Evolutionary conservation across 2,797 vertebrate genomes (phyloP).

Genomic region (Rhinoraja longicauda): DNA sequence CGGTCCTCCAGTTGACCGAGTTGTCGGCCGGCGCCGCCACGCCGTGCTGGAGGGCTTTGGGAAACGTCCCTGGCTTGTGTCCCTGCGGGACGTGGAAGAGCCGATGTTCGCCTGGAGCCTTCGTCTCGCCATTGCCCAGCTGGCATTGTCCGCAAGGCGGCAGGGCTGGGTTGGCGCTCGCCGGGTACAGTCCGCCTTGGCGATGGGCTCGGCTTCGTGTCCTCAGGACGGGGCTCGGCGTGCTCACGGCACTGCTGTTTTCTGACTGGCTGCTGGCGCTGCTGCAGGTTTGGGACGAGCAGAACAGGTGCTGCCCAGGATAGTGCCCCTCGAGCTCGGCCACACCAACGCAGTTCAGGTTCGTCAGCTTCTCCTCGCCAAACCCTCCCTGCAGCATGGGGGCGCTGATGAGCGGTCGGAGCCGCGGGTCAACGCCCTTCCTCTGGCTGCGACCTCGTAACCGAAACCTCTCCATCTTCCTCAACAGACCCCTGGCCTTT

Average conservation of each 20-base stretch:
- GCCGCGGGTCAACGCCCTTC: constrained; percentile 46
- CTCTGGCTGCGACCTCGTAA: constrained; percentile 54
- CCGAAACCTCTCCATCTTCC: constrained; percentile 75
- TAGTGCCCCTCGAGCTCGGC: constrained; percentile 51
- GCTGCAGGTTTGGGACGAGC: constrained; percentile 53
- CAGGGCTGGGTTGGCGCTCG: constrained; percentile 46
- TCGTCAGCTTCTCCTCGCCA: constrained; percentile 58
- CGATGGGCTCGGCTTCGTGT: constrained; percentile 55
- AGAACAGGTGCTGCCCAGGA: constrained; percentile 48
- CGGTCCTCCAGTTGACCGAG: constrained; percentile 74
- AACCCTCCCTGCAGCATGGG: constrained; percentile 64
- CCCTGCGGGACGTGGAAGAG: constrained; percentile 70
- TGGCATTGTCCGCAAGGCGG: constrained; percentile 39
- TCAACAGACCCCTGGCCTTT: constrained; percentile 65
- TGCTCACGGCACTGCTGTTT: constrained; percentile 65
- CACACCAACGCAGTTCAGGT: constrained; percentile 57
- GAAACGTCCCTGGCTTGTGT: constrained; percentile 81
- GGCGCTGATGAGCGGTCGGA: constrained; percentile 53
- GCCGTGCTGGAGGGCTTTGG: constrained; percentile 63
- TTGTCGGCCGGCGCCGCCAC: constrained; percentile 53
- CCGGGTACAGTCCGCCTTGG: constrained; percentile 46
- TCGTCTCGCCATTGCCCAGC: constrained; percentile 55
- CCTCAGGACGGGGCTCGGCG: constrained; percentile 62
- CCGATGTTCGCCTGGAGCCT: constrained; percentile 51
- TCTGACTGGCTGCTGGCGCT: constrained; percentile 60